Percentiles rank a stretch among this genome's conserved stretches.
phyloP scores from a whole-genome alignment of 2,888 invertebrate genomes.

The Taenaris catops region DNA sequence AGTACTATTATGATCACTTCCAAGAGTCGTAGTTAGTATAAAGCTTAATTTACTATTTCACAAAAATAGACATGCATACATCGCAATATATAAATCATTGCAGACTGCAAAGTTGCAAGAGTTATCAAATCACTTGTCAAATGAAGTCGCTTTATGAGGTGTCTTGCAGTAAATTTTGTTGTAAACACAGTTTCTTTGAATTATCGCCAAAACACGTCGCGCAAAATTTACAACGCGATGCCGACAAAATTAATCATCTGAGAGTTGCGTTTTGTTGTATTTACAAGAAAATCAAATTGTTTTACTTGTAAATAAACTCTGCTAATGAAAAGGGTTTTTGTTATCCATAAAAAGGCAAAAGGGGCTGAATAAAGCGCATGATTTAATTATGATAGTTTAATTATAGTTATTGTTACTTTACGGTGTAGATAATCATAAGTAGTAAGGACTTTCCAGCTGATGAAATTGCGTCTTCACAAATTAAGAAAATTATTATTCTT shows the following conservation, averaged over 20 bases:
- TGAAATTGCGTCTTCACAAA: too few relatives aligned
- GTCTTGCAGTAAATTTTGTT: constrained; percentile 38
- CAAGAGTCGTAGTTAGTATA: not conserved
- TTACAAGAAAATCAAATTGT: constrained; percentile 4
- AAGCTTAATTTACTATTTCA: not conserved
- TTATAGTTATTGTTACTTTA: too few relatives aligned
- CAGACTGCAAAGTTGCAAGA: constrained; percentile 2
- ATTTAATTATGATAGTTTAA: too few relatives aligned
- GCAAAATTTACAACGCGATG: constrained; percentile 16
- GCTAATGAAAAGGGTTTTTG: too few relatives aligned
- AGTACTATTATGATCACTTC: not conserved
- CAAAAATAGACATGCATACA: not conserved
- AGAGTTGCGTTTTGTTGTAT: constrained; percentile 5
- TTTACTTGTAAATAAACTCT: not conserved
- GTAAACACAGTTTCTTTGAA: constrained; percentile 41
- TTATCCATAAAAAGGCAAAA: too few relatives aligned
- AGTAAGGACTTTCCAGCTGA: too few relatives aligned
- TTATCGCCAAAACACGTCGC: constrained; percentile 31
- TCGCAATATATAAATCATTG: constrained; percentile 5
- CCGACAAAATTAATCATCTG: constrained; percentile 3
- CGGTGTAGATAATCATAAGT: too few relatives aligned
- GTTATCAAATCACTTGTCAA: constrained; percentile 49
- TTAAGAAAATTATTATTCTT: too few relatives aligned
- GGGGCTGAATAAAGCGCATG: too few relatives aligned
- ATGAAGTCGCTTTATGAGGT: constrained; percentile 40